phyloP scores from a whole-genome alignment of 23 tunicate species.

The Styela plicata region DNA sequence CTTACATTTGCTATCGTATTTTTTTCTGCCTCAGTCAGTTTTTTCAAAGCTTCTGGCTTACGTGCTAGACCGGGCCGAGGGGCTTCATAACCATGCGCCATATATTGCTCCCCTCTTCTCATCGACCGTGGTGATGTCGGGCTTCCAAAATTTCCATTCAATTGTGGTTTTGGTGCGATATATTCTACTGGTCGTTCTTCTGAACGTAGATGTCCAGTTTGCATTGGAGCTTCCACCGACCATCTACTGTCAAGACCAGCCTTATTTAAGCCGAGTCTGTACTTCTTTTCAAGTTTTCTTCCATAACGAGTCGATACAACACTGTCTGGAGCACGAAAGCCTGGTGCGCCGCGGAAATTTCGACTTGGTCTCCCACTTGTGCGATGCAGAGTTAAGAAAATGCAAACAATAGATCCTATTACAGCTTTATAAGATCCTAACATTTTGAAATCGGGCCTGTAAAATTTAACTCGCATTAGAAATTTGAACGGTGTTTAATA shows the following conservation, averaged over 20 bases:
- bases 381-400: neutral
- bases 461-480: too few species aligned
- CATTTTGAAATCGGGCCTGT: too few species aligned
- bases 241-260: neutral
- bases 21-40: constrained; percentile 17
- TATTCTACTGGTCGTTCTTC: neutral
- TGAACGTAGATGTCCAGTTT: neutral
- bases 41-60: constrained; percentile 1
- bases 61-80: constrained; percentile 19
- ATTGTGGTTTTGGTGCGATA: constrained; percentile 1
- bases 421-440: neutral
- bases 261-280: constrained; percentile 11
- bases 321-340: neutral
- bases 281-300: neutral
- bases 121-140: neutral
- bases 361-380: neutral
- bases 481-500: too few species aligned
- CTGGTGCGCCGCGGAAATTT: neutral
- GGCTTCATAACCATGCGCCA: neutral
- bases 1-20: constrained; percentile 38
- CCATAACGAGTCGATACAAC: neutral
- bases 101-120: neutral
- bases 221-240: neutral
- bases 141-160: constrained; percentile 16
- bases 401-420: neutral